A percentile compares a stretch with the other conserved stretches of the same genome.
phyloP scores from a whole-genome alignment of 2,113 vertebrate genomes.

The Orthonyx spaldingii region DNA sequence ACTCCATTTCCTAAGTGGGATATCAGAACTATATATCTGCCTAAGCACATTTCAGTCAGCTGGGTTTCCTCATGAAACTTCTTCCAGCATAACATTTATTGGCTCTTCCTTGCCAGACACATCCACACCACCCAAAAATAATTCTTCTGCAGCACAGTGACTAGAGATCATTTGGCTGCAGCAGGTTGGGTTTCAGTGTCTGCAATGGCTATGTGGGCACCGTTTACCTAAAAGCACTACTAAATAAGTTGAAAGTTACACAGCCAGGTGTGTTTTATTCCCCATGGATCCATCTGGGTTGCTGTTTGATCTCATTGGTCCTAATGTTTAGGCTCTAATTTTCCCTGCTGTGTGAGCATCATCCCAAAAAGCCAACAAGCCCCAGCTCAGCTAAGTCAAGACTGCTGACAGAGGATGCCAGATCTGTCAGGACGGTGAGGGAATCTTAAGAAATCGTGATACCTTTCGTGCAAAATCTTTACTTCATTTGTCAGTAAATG shows the following conservation, averaged over 20 bases:
- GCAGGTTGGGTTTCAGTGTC: neutral
- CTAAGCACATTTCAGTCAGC: neutral
- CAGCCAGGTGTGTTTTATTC: neutral
- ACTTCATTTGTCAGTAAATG: neutral
- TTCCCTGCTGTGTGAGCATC: neutral
- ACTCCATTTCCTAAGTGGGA: neutral
- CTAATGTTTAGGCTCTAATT: neutral
- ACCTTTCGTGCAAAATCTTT: neutral
- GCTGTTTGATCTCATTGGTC: neutral
- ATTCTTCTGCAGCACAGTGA: neutral
- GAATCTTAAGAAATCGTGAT: neutral
- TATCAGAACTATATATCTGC: neutral
- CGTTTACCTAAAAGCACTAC: neutral
- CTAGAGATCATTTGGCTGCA: neutral
- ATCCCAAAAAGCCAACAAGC: neutral
- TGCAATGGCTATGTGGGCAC: neutral
- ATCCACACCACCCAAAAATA: neutral
- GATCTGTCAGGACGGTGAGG: neutral
- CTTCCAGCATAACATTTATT: neutral
- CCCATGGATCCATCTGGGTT: neutral
- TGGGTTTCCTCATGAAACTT: neutral
- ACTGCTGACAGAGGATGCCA: neutral
- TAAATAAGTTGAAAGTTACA: neutral
- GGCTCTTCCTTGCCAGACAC: neutral
- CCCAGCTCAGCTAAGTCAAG: neutral